phyloP scores from a whole-genome alignment of 2,797 vertebrate genomes.

The Parauchenoglanis punctatus region DNA sequence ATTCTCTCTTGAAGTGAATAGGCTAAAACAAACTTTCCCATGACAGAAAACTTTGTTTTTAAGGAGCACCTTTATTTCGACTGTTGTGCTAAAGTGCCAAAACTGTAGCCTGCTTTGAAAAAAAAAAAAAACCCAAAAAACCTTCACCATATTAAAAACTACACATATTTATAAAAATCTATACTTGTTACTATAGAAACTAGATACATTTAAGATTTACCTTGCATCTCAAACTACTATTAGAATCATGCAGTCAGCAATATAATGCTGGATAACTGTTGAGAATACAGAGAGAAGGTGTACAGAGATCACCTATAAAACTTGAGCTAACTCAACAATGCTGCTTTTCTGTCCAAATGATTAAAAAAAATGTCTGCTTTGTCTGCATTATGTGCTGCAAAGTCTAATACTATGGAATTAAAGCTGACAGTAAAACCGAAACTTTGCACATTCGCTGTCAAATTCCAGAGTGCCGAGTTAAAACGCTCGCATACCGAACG shows the following conservation, averaged over 20 bases:
- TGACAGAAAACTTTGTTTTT: neutral
- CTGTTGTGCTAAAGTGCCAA: neutral
- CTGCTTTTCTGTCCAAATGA: neutral
- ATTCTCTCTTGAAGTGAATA: neutral
- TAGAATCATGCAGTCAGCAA: neutral
- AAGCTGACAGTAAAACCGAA: slow-evolving; percentile 1
- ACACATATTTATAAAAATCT: neutral
- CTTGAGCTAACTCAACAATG: neutral
- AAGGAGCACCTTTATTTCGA: neutral
- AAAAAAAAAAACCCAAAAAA: neutral
- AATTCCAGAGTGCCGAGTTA: neutral
- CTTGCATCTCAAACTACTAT: neutral
- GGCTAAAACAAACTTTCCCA: too few species aligned
- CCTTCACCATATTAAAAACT: neutral
- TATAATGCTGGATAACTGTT: neutral
- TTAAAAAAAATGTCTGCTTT: neutral
- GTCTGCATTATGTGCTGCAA: neutral
- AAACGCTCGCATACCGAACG: neutral
- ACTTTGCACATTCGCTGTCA: neutral
- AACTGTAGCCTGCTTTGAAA: neutral
- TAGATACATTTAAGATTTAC: neutral
- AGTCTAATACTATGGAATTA: slow-evolving; percentile 1
- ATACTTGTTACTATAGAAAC: neutral
- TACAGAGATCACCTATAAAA: neutral
- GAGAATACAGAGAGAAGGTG: neutral